Conservation (phyloP, 2,888 invertebrate genomes). For the Drosophila mettleri region DNA sequence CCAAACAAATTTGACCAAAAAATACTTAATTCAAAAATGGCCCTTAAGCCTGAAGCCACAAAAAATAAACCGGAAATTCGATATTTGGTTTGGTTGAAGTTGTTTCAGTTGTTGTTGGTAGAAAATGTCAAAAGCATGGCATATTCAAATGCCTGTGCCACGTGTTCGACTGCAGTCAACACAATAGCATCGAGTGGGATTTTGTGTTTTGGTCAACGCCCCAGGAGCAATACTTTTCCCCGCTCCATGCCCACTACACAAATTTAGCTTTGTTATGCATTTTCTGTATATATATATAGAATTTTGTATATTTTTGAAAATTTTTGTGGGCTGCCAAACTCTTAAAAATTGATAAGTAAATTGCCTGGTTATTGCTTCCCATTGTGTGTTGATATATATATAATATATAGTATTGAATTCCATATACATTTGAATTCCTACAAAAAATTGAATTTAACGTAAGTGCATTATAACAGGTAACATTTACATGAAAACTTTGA, state of each 20-base stretch:
- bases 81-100: constrained; percentile 42
- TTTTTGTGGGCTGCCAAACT: constrained; percentile 4
- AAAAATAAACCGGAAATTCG: constrained; percentile 34
- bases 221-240: background rate
- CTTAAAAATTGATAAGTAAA: constrained; percentile 28
- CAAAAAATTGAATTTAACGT: background rate
- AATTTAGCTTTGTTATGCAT: constrained; percentile 24
- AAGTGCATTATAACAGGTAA: background rate
- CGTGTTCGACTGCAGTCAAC: constrained; percentile 34
- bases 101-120: constrained; percentile 18
- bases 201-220: constrained; percentile 20
- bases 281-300: background rate
- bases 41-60: constrained; percentile 18
- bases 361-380: constrained; percentile 15
- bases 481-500: background rate
- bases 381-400: constrained; percentile 17
- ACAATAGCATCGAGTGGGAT: constrained; percentile 41
- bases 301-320: background rate
- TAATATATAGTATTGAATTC: background rate
- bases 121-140: constrained; percentile 62
- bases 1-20: constrained; percentile 30
- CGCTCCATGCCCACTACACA: background rate
- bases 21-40: constrained; percentile 40
- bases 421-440: constrained; percentile 9
- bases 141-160: constrained; percentile 39